phyloP scores from a whole-genome alignment of 2,888 invertebrate species.

The Andrena marginata region DNA sequence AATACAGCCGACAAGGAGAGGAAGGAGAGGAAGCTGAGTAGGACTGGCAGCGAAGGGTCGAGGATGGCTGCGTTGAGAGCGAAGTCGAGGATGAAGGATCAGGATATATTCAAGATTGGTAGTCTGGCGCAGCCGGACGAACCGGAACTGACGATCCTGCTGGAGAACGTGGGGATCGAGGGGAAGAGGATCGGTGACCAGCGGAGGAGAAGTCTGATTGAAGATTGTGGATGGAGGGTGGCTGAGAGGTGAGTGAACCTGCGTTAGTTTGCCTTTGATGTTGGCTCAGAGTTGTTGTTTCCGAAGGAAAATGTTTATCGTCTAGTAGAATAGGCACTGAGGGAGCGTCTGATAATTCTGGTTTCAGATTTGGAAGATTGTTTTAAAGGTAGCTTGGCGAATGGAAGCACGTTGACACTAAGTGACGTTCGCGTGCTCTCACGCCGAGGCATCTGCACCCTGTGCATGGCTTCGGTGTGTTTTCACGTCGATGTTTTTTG shows the following conservation, averaged over 20 bases:
- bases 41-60: conserved; percentile 72
- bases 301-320: too few species aligned
- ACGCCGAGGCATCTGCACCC: too few species aligned
- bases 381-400: too few species aligned
- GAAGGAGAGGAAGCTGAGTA: conserved; percentile 65
- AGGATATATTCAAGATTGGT: conserved; percentile 51
- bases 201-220: not conserved
- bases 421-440: too few species aligned
- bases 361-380: too few species aligned
- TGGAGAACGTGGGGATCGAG: conserved; percentile 33
- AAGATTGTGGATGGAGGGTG: not conserved
- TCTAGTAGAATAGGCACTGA: too few species aligned
- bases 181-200: conserved; percentile 21
- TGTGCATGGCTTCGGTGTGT: too few species aligned
- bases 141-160: conserved; percentile 62
- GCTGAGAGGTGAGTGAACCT: conserved; percentile 33
- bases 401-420: too few species aligned
- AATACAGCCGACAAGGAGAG: conserved; percentile 70
- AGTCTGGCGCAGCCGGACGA: conserved; percentile 65
- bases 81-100: conserved; percentile 32
- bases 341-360: too few species aligned
- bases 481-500: too few species aligned
- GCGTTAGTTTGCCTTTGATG: too few species aligned
- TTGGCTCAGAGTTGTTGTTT: too few species aligned
- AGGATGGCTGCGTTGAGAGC: conserved; percentile 40